Evolutionary conservation across 2,113 vertebrate species (phyloP).

Genomic region (Mohoua ochrocephala): DNA sequence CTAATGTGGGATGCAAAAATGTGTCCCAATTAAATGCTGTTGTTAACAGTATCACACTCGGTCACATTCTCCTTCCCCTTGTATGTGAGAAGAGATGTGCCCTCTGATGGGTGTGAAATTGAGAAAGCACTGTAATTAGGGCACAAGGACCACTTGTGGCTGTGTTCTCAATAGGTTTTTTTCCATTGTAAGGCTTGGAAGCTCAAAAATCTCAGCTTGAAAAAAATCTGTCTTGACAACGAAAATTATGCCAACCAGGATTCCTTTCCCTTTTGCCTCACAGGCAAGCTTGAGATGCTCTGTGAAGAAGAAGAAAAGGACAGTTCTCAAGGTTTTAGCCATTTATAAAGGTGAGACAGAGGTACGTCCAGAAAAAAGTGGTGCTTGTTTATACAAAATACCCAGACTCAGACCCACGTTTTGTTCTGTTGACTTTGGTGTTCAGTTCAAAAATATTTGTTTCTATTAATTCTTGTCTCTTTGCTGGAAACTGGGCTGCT

Average conservation of each 20-base stretch:
- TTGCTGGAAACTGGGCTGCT: neutral
- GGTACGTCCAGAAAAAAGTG: neutral
- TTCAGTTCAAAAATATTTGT: neutral
- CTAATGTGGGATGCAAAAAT: neutral
- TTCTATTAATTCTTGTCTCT: neutral
- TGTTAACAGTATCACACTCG: neutral
- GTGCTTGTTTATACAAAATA: neutral
- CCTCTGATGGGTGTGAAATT: conserved; percentile 14
- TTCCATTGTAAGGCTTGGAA: neutral
- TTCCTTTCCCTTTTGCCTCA: neutral
- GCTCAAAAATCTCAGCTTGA: neutral
- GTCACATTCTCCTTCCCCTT: neutral
- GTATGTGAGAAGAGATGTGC: neutral
- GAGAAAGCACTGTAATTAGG: neutral
- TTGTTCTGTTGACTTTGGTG: neutral
- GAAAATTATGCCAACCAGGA: neutral
- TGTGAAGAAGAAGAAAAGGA: neutral
- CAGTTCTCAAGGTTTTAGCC: neutral
- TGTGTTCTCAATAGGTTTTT: neutral
- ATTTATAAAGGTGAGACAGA: neutral
- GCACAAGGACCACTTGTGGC: neutral
- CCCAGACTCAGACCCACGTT: neutral
- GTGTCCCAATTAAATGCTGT: conserved; percentile 40
- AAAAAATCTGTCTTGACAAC: neutral
- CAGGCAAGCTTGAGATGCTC: neutral